These are phyloP conservation scores for Zeuzera pyrina DNA, from an alignment of 2,888 invertebrate genomes.

Conservation along the genomic window DNA sequence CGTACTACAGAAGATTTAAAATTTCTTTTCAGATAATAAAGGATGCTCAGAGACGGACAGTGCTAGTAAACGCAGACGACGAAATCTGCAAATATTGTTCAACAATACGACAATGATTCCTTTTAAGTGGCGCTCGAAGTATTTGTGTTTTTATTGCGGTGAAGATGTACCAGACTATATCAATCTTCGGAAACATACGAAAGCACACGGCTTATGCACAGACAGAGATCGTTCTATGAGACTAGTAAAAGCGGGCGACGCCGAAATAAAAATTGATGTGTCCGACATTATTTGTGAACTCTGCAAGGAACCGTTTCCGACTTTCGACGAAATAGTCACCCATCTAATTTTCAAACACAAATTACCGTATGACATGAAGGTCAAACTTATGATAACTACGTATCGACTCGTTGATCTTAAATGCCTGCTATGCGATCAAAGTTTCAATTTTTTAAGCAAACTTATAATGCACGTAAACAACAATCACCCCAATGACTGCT, in stretches of 20 bases:
- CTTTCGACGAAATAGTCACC: constrained; percentile 25
- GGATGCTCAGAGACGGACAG: constrained; percentile 21
- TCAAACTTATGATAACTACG: constrained; percentile 27
- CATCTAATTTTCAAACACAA: constrained; percentile 40
- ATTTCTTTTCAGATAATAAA: constrained; percentile 59
- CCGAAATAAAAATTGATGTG: constrained; percentile 52
- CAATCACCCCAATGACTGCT: constrained; percentile 30
- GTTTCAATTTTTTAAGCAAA: constrained; percentile 31
- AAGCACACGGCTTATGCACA: constrained; percentile 35
- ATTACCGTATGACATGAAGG: constrained; percentile 30
- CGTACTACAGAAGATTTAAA: too few relatives aligned
- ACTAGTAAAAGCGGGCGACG: constrained; percentile 36
- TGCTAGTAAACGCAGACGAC: constrained; percentile 29
- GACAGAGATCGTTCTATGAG: constrained; percentile 36
- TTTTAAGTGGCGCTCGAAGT: constrained; percentile 55
- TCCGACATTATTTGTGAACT: constrained; percentile 41
- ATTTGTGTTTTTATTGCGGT: constrained; percentile 54
- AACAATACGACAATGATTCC: constrained; percentile 55
- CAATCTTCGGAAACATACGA: constrained; percentile 37
- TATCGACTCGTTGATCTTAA: constrained; percentile 43
- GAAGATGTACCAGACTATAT: constrained; percentile 28
- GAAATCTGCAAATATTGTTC: constrained; percentile 48
- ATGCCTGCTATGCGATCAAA: constrained; percentile 38
- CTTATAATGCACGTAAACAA: constrained; percentile 43
- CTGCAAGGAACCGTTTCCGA: constrained; percentile 27